A percentile compares a stretch with the other conserved stretches of the same genome.
Conservation (phyloP, 2,113 vertebrate species). For the Stictonetta naevosa region DNA sequence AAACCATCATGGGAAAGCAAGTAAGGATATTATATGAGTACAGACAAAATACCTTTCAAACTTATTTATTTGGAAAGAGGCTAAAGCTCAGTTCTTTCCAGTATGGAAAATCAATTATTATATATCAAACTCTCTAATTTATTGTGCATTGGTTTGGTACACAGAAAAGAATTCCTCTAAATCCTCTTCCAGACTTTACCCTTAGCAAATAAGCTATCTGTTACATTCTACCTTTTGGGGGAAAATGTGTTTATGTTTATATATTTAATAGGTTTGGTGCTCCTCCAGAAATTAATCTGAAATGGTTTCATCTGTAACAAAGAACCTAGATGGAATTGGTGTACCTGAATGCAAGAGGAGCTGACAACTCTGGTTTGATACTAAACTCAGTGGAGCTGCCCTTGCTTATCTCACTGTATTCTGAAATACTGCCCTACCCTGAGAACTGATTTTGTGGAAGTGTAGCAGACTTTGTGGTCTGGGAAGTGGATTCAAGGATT, state of each 20-base stretch:
- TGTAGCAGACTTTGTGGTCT: not conserved
- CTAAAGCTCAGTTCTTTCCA: not conserved
- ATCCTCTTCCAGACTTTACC: not conserved
- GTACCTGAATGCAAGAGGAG: not conserved
- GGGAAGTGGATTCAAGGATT: not conserved
- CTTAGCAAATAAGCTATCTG: not conserved
- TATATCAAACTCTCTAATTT: not conserved
- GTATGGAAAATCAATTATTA: not conserved
- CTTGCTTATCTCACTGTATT: not conserved
- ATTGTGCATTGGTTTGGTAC: not conserved
- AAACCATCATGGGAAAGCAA: not conserved
- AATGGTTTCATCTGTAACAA: conserved; percentile 8
- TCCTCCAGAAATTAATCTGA: not conserved
- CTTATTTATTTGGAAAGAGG: not conserved
- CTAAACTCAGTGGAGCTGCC: too few species aligned
- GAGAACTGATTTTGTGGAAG: not conserved
- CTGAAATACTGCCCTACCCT: not conserved
- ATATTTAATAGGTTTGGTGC: not conserved
- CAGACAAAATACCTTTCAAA: not conserved
- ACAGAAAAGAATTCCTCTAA: not conserved
- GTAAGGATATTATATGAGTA: not conserved
- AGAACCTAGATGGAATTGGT: not conserved
- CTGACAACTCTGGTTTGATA: not conserved
- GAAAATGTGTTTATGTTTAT: not conserved
- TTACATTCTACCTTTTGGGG: not conserved